phyloP scores from a whole-genome alignment of 1,140 invertebrate genomes.

The Rhyzopertha dominica region DNA sequence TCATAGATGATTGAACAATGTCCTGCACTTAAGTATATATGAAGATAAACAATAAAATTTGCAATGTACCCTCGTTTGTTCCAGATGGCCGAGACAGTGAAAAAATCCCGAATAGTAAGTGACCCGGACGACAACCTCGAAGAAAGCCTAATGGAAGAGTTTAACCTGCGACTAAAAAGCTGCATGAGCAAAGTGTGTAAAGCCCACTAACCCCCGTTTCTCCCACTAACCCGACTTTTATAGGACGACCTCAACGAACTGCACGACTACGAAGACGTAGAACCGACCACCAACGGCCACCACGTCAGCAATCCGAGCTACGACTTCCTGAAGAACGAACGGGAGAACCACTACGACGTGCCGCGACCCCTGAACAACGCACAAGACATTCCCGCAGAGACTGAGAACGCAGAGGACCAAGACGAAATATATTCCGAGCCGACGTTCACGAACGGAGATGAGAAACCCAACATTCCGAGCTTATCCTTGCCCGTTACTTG shows the following conservation, averaged over 20 bases:
- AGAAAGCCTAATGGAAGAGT: constrained; percentile 43
- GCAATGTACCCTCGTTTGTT: no score
- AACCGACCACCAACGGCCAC: constrained; percentile 10
- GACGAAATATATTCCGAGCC: no score
- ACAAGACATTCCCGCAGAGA: no score
- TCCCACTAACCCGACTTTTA: constrained; percentile 31
- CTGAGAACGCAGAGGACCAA: no score
- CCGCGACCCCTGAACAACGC: no score
- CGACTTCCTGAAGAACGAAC: background rate
- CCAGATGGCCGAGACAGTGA: constrained; percentile 45
- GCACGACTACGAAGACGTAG: constrained; percentile 14
- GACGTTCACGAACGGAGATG: constrained; percentile 1
- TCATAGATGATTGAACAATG: no score
- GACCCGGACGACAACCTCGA: constrained; percentile 40
- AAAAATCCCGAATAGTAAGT: constrained; percentile 47
- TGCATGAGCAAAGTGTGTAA: constrained; percentile 46
- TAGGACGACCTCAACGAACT: constrained; percentile 30
- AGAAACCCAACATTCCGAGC: constrained; percentile 10
- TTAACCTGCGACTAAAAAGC: constrained; percentile 45
- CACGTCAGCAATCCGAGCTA: constrained; percentile 13
- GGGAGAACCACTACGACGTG: constrained; percentile 6
- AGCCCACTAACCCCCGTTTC: background rate
- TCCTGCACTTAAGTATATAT: no score
- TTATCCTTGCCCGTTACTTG: constrained; percentile 23
- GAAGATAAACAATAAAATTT: no score